Evolutionary conservation across 2,797 vertebrate species (phyloP), one percentile per base, ranked within the genome.

Genomic region (Acanthiza pusilla): DNA sequence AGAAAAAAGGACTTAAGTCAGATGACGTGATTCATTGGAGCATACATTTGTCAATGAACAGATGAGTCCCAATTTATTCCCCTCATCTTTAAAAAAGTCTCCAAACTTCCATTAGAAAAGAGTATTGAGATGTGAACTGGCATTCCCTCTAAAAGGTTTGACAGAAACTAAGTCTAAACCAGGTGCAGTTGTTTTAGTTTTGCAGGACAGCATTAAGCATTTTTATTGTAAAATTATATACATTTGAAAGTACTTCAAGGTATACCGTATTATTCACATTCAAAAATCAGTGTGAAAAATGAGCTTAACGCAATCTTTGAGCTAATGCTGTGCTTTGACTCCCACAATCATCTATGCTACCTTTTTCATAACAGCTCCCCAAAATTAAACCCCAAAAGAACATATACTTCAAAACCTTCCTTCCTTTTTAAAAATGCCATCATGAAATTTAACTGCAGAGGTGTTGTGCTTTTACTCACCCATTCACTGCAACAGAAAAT

Each of bases 1-100:
- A 89, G 91, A 91, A 95, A 96, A 91, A 96, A 85, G 82, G 96
- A 96, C 95, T 95, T 93, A 89, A 97, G 94, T 89, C 75, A 95
- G 93, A 97, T 88, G 94, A 96, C 27, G 62, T 91, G 96, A 96
- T 96, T 97, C 94, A 95, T 88, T 68, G 26, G 77, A 93, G 70
- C 82, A 89, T 90, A 76, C 62, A 86, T 85, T 94, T 86, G 54
- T 95, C 94, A 96, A 67, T 75, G 94, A 94, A 97, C 79, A 95
- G 76, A 95, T 93, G 73, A 97, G 62, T 89, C 62, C 86, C 22
- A 60, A 82, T 91, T 95, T 97, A 89, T 86, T 94, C 90, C 68
- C 57, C 48, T 85, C 6, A 0, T 61, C 82, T 93, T 92, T 88
- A 91, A 82, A 94, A 60, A 95, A 91, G 87, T 88, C 91, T 89